Conservation (phyloP, 1,140 invertebrate species). For the Drosophila hydei region DNA sequence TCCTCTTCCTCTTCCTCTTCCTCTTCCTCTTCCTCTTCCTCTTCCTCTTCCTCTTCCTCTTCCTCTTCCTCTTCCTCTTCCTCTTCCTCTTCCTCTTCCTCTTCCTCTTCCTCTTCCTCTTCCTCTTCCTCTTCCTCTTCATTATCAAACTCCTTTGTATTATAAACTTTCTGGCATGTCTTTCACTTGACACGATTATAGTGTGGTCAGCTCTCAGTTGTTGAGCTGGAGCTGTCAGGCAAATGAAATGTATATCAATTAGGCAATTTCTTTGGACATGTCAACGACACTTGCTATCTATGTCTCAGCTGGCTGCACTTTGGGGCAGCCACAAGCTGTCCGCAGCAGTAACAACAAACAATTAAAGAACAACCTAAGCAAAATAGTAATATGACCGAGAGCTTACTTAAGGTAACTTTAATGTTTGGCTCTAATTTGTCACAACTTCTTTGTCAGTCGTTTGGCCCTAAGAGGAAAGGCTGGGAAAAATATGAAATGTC, state of each 20-base stretch:
- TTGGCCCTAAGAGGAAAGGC: constrained; percentile 6
- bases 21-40: no score
- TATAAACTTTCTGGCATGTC: background rate
- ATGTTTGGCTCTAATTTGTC: constrained; percentile 53
- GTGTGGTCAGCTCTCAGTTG: constrained; percentile 28
- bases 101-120: constrained; percentile 1
- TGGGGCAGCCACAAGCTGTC: constrained; percentile 35
- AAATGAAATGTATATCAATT: constrained; percentile 57
- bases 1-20: no score
- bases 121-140: background rate
- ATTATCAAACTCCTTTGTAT: constrained; percentile 22
- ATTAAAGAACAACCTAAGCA: constrained; percentile 43
- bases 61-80: no score
- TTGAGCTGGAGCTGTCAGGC: constrained; percentile 19
- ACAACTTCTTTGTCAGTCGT: constrained; percentile 26
- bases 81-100: no score
- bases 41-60: no score
- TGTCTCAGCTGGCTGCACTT: constrained; percentile 27
- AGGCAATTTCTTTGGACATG: constrained; percentile 36
- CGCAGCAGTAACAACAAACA: constrained; percentile 26
- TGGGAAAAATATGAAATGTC: constrained; percentile 53
- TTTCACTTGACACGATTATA: constrained; percentile 29
- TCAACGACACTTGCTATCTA: constrained; percentile 46
- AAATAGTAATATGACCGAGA: constrained; percentile 8
- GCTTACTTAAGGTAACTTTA: constrained; percentile 28